Conservation (phyloP, 1,140 invertebrate genomes). For the Propsilocerus akamusi region DNA sequence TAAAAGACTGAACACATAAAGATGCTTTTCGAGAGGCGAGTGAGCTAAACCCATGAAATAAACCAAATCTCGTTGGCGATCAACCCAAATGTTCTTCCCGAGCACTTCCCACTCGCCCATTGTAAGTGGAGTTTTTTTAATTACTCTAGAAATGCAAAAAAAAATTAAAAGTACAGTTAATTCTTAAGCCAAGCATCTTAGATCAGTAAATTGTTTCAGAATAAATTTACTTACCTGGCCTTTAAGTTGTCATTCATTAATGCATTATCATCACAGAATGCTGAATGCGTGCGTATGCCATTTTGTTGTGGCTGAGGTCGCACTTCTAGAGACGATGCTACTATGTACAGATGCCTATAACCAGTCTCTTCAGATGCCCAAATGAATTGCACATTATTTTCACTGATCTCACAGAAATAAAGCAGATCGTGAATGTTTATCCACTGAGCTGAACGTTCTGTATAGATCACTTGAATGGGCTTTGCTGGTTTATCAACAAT, state of each 20-base stretch:
- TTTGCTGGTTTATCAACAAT: conserved; percentile 17
- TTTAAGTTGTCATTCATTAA: neutral
- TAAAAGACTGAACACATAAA: conserved; percentile 57
- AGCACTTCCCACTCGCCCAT: conserved; percentile 70
- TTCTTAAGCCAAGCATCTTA: neutral
- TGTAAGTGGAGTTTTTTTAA: conserved; percentile 24
- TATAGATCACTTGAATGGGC: conserved; percentile 34
- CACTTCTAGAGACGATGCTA: conserved; percentile 25
- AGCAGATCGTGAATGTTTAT: conserved; percentile 83
- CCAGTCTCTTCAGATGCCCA: conserved; percentile 87
- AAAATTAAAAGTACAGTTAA: neutral
- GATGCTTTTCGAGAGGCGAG: conserved; percentile 61
- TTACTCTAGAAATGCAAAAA: no score
- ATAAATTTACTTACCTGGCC: no score
- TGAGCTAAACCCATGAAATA: conserved; percentile 69
- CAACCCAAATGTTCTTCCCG: conserved; percentile 58
- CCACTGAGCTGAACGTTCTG: conserved; percentile 61
- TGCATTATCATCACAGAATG: neutral
- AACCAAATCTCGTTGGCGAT: conserved; percentile 44
- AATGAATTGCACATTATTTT: conserved; percentile 48
- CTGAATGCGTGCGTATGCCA: neutral
- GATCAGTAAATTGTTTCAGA: no score
- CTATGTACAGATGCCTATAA: conserved; percentile 75
- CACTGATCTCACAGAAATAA: conserved; percentile 49
- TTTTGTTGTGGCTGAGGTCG: neutral